A percentile compares a stretch with the other conserved stretches of the same genome.
These are phyloP conservation scores for Antheraea assamensis DNA, from an alignment of 2,888 invertebrate species.

Conservation along the genomic window DNA sequence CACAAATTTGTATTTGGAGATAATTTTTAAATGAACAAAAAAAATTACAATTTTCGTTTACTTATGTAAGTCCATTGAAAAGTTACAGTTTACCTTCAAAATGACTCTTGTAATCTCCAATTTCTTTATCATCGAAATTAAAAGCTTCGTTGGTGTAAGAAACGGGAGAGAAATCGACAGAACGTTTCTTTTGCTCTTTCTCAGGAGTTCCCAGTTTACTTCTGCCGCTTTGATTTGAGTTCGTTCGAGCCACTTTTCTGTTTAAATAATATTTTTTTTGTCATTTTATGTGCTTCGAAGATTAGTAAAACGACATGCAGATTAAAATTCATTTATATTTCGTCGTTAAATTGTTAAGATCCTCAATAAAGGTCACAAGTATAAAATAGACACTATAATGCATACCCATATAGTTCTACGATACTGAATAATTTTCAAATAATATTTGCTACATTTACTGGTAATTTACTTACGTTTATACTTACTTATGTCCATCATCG, in stretches of 20 bases:
- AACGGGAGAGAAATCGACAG: slow-evolving; percentile 66
- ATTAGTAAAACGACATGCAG: background rate
- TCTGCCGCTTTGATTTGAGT: slow-evolving; percentile 57
- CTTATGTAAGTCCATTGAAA: background rate
- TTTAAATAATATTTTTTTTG: background rate
- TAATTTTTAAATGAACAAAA: no score
- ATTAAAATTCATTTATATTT: background rate
- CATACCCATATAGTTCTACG: background rate
- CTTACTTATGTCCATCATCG: slow-evolving; percentile 8
- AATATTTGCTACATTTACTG: background rate
- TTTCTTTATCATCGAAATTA: slow-evolving; percentile 49
- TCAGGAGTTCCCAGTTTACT: slow-evolving; percentile 31
- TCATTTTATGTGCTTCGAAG: background rate
- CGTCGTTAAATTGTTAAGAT: no score
- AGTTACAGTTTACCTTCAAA: slow-evolving; percentile 31
- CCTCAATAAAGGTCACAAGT: background rate
- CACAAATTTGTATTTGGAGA: no score
- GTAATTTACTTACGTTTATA: background rate
- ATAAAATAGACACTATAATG: background rate
- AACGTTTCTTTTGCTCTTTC: slow-evolving; percentile 53
- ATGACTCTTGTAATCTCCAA: slow-evolving; percentile 40
- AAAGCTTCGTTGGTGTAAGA: slow-evolving; percentile 59
- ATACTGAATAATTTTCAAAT: background rate
- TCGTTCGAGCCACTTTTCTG: slow-evolving; percentile 56
- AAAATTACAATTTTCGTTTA: no score